phyloP scores from a whole-genome alignment of 2,888 invertebrate genomes.

The Steinernema carpocapsae region DNA sequence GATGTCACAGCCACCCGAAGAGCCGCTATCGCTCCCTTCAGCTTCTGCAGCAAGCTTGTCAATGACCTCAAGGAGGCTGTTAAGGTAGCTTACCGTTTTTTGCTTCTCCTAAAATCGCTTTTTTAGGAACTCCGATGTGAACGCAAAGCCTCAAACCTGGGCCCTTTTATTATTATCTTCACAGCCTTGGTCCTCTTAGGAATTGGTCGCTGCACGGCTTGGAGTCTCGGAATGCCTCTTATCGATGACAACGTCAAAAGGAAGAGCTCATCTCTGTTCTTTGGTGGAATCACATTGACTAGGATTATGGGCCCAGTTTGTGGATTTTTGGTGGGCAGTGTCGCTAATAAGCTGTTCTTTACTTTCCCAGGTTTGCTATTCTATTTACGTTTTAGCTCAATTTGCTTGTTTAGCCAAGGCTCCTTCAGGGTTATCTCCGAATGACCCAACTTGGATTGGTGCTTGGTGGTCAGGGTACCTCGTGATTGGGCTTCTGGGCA shows the following conservation, averaged over 20 bases:
- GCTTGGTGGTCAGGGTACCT: conserved; percentile 72
- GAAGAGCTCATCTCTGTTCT: conserved; percentile 66
- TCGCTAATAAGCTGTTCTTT: conserved; percentile 64
- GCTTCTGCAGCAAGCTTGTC: conserved; percentile 62
- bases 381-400: too few relatives aligned
- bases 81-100: conserved; percentile 43
- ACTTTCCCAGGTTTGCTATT: too few relatives aligned
- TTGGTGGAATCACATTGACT: conserved; percentile 67
- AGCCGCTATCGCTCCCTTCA: conserved; percentile 65
- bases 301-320: conserved; percentile 68
- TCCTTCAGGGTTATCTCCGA: conserved; percentile 47
- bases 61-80: conserved; percentile 59
- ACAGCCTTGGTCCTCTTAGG: conserved; percentile 64
- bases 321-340: conserved; percentile 68
- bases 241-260: conserved; percentile 69
- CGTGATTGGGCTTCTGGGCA: conserved; percentile 53
- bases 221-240: conserved; percentile 68
- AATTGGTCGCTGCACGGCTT: conserved; percentile 66
- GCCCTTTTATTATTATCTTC: conserved; percentile 65
- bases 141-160: conserved; percentile 52
- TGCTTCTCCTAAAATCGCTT: neutral
- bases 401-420: too few relatives aligned
- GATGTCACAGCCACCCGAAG: conserved; percentile 42
- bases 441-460: conserved; percentile 71
- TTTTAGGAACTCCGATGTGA: conserved; percentile 54